Conservation (phyloP, 92 coral and sea anemone species). For the Meandrina meandrites region DNA sequence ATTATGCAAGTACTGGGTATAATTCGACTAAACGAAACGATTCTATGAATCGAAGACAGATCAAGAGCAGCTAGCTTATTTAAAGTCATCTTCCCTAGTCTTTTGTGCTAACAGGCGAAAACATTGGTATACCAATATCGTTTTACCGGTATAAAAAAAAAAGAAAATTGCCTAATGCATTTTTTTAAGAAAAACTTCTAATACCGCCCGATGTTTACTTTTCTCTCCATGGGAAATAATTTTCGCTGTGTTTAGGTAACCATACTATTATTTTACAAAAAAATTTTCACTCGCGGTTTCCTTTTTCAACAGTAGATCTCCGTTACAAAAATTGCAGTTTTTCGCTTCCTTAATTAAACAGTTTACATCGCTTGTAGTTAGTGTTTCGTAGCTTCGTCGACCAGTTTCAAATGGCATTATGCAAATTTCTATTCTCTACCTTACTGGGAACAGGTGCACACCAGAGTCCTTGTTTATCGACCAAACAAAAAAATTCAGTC, state of each 20-base stretch:
- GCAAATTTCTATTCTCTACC: constrained; percentile 6
- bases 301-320: neutral
- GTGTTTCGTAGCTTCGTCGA: neutral
- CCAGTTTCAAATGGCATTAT: constrained; percentile 10
- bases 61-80: neutral
- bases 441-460: constrained; percentile 6
- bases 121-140: neutral
- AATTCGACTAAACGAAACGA: neutral
- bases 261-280: neutral
- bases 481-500: neutral
- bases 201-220: neutral
- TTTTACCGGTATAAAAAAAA: neutral
- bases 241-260: neutral
- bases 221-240: neutral
- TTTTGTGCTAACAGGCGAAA: constrained; percentile 6
- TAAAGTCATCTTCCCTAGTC: neutral
- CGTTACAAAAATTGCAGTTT: neutral
- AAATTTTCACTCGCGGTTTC: neutral
- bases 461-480: neutral
- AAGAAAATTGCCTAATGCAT: neutral
- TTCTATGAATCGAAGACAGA: neutral
- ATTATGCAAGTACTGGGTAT: neutral
- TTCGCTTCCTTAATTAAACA: neutral
- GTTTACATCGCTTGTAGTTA: neutral
- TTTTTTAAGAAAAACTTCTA: neutral